Evolutionary conservation across 1,140 invertebrate species (phyloP).

Genomic region (Vanessa atalanta): DNA sequence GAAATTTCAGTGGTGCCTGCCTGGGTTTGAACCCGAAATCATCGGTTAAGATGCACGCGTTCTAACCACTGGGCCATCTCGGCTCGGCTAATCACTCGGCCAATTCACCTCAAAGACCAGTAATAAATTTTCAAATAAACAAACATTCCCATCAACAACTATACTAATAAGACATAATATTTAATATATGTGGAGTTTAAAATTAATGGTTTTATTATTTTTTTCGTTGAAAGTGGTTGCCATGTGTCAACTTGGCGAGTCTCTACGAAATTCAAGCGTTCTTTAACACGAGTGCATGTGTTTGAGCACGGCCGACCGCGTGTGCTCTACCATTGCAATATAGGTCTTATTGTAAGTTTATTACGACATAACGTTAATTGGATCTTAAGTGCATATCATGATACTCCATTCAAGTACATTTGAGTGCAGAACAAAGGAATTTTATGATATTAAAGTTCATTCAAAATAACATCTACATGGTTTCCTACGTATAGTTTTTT

Average conservation of each 20-base stretch:
- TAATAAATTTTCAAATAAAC: too few relatives aligned
- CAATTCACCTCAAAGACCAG: too few relatives aligned
- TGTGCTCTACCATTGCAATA: background rate
- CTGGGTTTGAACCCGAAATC: too few relatives aligned
- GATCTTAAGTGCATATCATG: background rate
- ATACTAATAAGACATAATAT: too few relatives aligned
- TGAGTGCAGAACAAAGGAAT: conserved; percentile 3
- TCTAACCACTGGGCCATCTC: too few relatives aligned
- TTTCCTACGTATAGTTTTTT: background rate
- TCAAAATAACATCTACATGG: background rate
- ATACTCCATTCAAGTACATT: background rate
- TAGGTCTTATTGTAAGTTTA: background rate
- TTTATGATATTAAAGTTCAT: conserved; percentile 1
- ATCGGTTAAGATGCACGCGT: too few relatives aligned
- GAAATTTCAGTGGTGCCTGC: too few relatives aligned
- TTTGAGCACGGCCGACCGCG: conserved; percentile 3
- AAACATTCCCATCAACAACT: too few relatives aligned
- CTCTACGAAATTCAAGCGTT: conserved; percentile 2
- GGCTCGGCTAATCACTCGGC: too few relatives aligned
- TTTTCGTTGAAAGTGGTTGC: background rate
- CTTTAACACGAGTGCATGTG: background rate
- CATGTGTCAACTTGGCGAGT: conserved; percentile 1
- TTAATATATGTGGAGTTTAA: too few relatives aligned
- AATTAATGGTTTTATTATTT: background rate
- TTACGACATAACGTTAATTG: background rate